These are phyloP conservation scores for Diogma glabrata DNA, from an alignment of 2,888 invertebrate species.

Conservation along the genomic window DNA sequence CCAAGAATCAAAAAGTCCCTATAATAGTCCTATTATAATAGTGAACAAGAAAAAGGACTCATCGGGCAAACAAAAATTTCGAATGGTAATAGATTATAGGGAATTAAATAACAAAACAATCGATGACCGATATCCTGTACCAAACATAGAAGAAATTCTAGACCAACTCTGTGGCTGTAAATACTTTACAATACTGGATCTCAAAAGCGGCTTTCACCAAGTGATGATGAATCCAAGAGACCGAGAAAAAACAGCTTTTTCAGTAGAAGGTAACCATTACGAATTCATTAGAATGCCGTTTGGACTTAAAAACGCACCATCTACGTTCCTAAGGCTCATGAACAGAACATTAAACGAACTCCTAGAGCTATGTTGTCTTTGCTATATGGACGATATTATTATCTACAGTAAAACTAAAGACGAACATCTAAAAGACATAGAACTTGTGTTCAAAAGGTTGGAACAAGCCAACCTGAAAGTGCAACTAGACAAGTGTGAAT, in stretches of 20 bases:
- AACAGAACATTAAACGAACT: conserved; percentile 21
- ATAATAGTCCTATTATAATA: neutral
- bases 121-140: conserved; percentile 1
- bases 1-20: conserved; percentile 1
- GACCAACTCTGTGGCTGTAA: conserved; percentile 1
- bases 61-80: neutral
- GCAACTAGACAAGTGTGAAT: conserved; percentile 22
- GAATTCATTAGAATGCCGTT: conserved; percentile 13
- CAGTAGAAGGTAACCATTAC: conserved; percentile 6
- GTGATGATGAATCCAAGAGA: conserved; percentile 19
- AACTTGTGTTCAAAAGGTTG: conserved; percentile 19
- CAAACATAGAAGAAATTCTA: neutral
- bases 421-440: conserved; percentile 14
- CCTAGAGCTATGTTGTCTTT: conserved; percentile 20
- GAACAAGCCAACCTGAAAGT: conserved; percentile 19
- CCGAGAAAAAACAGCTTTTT: conserved; percentile 11
- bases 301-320: conserved; percentile 1
- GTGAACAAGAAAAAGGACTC: neutral
- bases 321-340: conserved; percentile 9
- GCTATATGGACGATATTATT: conserved; percentile 7
- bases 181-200: neutral
- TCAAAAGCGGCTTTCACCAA: neutral
- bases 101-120: conserved; percentile 14
- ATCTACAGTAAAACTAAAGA: conserved; percentile 4
- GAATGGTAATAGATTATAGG: neutral